Percentiles rank a stretch among this genome's conserved stretches.
Conservation (phyloP, 2,888 invertebrate species). For the Maniola hyperantus region DNA sequence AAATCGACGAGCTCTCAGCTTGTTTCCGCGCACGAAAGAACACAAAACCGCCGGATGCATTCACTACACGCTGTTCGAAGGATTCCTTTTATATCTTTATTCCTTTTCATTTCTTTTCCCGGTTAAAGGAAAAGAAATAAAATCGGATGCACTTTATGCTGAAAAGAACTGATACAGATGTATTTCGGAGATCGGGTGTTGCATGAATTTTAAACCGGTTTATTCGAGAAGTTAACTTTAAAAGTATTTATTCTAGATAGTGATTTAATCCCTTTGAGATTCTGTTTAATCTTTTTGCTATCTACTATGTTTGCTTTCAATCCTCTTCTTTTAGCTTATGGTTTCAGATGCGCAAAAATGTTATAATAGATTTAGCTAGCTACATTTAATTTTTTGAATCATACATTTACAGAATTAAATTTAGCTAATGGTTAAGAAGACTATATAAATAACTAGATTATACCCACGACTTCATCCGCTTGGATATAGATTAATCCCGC, state of each 20-base stretch:
- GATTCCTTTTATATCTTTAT: conserved; percentile 17
- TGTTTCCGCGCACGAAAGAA: background rate
- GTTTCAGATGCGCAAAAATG: background rate
- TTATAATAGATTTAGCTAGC: background rate
- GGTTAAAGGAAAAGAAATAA: conserved; percentile 10
- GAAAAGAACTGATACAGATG: conserved; percentile 1
- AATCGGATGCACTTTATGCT: conserved; percentile 9
- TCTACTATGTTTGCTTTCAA: background rate
- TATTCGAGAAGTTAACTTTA: background rate
- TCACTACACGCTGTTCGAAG: conserved; percentile 4
- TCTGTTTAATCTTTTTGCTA: background rate
- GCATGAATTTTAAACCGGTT: conserved; percentile 10
- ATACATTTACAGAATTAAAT: no score
- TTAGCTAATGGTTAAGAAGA: no score
- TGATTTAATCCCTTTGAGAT: background rate
- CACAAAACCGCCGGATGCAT: conserved; percentile 6
- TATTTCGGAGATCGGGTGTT: conserved; percentile 10
- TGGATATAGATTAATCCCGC: no score
- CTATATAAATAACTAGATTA: no score
- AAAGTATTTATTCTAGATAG: background rate
- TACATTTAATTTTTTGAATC: no score
- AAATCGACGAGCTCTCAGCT: background rate
- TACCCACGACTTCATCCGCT: no score
- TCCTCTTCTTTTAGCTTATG: background rate
- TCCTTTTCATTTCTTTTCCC: conserved; percentile 14